phyloP scores from a whole-genome alignment of 2,888 invertebrate genomes.

The Dasysyrphus tricinctus region DNA sequence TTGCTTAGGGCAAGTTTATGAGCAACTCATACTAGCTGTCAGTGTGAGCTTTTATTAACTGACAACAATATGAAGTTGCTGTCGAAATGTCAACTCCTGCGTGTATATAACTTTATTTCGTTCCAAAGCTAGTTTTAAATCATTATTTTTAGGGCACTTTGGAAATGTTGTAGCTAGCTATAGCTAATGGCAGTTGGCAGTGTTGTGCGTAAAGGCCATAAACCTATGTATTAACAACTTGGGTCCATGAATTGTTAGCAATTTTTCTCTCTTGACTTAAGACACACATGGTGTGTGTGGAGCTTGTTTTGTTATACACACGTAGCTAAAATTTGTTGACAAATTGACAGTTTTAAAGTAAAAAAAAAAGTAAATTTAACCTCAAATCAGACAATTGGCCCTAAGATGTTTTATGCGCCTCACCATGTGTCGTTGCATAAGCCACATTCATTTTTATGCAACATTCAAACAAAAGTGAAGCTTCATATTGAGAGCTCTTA shows the following conservation, averaged over 20 bases:
- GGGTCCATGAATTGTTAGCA: slow-evolving; percentile 40
- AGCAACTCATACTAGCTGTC: slow-evolving; percentile 32
- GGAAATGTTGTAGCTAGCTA: slow-evolving; percentile 31
- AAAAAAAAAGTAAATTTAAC: slow-evolving; percentile 2
- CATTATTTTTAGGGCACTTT: slow-evolving; percentile 61
- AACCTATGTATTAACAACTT: slow-evolving; percentile 47
- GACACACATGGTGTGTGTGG: background rate
- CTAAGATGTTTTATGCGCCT: background rate
- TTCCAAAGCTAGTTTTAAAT: slow-evolving; percentile 47
- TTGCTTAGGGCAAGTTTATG: slow-evolving; percentile 57
- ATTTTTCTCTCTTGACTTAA: background rate
- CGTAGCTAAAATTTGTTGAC: background rate
- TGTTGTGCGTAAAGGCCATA: slow-evolving; percentile 28
- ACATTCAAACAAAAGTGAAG: slow-evolving; percentile 23
- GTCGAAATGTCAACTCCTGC: slow-evolving; percentile 63
- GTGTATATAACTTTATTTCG: slow-evolving; percentile 66
- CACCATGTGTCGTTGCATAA: background rate
- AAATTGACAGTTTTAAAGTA: slow-evolving; percentile 28
- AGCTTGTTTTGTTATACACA: background rate
- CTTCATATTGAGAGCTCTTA: slow-evolving; percentile 37
- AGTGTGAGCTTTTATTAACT: slow-evolving; percentile 59
- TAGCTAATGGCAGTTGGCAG: slow-evolving; percentile 28
- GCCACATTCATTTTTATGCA: slow-evolving; percentile 3
- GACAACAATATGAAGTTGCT: slow-evolving; percentile 64
- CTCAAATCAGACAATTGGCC: background rate